Conservation (phyloP, 2,113 vertebrate genomes). For the Thunnus maccoyii region DNA sequence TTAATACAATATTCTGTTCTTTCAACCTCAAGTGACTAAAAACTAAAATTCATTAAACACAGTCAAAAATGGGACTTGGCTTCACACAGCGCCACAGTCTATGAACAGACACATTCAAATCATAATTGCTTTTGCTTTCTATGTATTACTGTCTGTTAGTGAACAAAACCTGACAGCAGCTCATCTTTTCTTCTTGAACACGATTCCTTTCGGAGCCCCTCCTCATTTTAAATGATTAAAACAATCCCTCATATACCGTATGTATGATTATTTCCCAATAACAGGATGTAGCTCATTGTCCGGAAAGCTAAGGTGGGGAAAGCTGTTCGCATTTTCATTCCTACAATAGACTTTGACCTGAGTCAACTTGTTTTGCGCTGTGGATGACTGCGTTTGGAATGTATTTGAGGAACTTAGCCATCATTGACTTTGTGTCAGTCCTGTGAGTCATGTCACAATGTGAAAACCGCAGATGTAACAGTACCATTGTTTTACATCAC, state of each 20-base stretch:
- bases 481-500: constrained; percentile 24
- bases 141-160: constrained; percentile 14
- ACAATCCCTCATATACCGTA: not conserved
- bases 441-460: not conserved
- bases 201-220: constrained; percentile 11
- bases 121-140: constrained; percentile 20
- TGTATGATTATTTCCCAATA: constrained; percentile 51
- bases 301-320: constrained; percentile 14
- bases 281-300: constrained; percentile 42
- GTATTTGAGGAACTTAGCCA: constrained; percentile 10
- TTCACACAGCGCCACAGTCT: not conserved
- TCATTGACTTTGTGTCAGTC: constrained; percentile 23
- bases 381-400: constrained; percentile 31
- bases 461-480: constrained; percentile 30
- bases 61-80: too few species aligned
- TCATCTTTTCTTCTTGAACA: constrained; percentile 31
- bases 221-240: constrained; percentile 47
- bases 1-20: not conserved
- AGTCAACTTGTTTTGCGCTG: constrained; percentile 30
- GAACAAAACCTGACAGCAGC: constrained; percentile 12
- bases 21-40: not conserved
- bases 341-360: constrained; percentile 7
- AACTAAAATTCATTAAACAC: too few species aligned
- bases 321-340: constrained; percentile 17
- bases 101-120: not conserved